Base-by-base conservation (phyloP, 2,888 invertebrate species). In the Euclidia mi region DNA sequence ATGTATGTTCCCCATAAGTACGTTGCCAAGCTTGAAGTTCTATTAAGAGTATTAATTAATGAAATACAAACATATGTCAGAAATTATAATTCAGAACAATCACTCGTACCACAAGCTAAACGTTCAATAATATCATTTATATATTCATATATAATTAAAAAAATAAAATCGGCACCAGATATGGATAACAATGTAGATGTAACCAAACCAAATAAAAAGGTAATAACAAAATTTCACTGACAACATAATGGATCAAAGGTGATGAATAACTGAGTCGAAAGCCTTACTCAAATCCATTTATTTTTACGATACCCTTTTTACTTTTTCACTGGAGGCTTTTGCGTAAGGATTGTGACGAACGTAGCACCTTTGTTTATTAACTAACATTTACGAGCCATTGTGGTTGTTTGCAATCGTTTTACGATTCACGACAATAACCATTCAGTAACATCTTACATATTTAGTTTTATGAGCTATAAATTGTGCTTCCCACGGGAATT, bases 351-450 rank as follows among this genome's bases (percentile, higher is more conserved):
- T 17, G 17, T 55, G 31, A 51, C 61, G 50, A 56, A 51, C 34
- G 57, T 50, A 17, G 37, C 47, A 56, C 48, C 55, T 59, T 43
- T 50, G 51, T 61, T 68, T 59, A n/a, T n/a, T n/a, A 29, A 31
- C n/a, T 43, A 31, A 48, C 35, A 34, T 74, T 73, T 49, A 73
- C 63, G 68, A 66, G 55, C 43, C 35, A 65, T 71, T 73, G 65
- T 73, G 41, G 41, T 15, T 47, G 32, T 56, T 50, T 35, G 55
- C 53, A 65, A 65, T 46, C 53, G 46, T 38, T 52, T 44, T 56
- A 48, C 51, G 50, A 72, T 66, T 56, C 41, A 38, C 45, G 42
- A 55, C 35, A 43, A 51, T 59, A 59, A 65, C 42, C 51, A 47
- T 53, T 40, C 29, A 43, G 25, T 59, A 51, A 63, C 53, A 37